Evolutionary conservation across 2,113 vertebrate species (phyloP).

Genomic region (Tachycineta bicolor): DNA sequence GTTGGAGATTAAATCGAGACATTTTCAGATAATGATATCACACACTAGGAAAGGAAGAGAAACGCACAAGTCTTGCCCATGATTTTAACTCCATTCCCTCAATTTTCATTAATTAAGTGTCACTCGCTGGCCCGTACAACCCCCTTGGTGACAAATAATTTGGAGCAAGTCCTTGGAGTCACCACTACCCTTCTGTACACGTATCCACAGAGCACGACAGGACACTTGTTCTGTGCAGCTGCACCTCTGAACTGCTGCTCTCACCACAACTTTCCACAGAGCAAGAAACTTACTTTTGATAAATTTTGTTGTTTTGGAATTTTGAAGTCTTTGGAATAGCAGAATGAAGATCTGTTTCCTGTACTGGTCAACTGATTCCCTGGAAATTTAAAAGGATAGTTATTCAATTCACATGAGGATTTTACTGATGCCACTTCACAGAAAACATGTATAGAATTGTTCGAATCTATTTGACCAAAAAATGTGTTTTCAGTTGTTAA

Average conservation of each 20-base stretch:
- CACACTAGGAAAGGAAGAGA: neutral
- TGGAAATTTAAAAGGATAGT: conserved; percentile 63
- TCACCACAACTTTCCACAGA: neutral
- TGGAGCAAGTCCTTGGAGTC: neutral
- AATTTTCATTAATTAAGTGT: neutral
- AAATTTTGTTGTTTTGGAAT: conserved; percentile 98
- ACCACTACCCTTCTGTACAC: accelerated
- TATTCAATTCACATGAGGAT: neutral
- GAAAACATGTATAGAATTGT: neutral
- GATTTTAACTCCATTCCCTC: neutral
- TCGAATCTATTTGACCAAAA: neutral
- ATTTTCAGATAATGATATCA: neutral
- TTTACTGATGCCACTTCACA: neutral
- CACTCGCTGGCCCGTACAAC: neutral
- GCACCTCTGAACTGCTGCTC: neutral
- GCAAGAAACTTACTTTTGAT: conserved; percentile 91
- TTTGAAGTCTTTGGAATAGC: conserved; percentile 96
- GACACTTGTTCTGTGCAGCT: neutral
- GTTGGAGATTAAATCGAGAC: neutral
- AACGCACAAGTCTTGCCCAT: neutral
- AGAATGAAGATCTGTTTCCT: conserved; percentile 98
- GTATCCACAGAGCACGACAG: accelerated
- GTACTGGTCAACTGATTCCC: conserved; percentile 91
- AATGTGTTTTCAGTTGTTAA: neutral
- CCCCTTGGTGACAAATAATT: neutral